Percentiles rank a stretch among this genome's conserved stretches.
Conservation (phyloP, 2,888 invertebrate species). For the Rapana venosa region DNA sequence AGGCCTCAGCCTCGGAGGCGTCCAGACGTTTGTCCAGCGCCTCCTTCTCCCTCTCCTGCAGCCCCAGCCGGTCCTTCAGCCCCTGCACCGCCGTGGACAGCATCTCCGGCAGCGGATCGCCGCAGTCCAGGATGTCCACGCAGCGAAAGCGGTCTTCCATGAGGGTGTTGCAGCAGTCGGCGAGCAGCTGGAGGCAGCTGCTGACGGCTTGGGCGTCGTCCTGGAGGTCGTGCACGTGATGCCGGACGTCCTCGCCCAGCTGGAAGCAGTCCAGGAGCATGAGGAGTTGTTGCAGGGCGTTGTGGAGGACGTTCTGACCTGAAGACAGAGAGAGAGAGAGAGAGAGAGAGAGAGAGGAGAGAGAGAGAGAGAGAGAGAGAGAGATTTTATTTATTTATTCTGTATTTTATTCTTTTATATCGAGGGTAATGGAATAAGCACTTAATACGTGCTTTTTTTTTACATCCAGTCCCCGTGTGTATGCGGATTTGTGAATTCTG, state of each 20-base stretch:
- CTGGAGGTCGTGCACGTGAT: slow-evolving; percentile 18
- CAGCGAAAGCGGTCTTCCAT: slow-evolving; percentile 65
- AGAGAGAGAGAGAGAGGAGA: no score
- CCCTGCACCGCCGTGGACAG: slow-evolving; percentile 13
- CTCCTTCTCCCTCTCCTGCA: slow-evolving; percentile 44
- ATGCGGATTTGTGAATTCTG: no score
- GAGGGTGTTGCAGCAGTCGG: slow-evolving; percentile 60
- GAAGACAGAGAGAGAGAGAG: not conserved
- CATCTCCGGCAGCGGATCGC: slow-evolving; percentile 30
- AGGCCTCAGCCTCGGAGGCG: not conserved
- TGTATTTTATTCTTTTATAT: no score
- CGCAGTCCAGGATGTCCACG: slow-evolving; percentile 57
- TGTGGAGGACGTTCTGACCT: slow-evolving; percentile 45
- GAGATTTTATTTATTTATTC: no score
- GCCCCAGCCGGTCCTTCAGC: slow-evolving; percentile 16
- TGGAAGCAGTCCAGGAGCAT: slow-evolving; percentile 55
- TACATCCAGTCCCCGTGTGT: no score
- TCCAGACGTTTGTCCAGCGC: slow-evolving; percentile 49
- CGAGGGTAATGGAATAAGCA: no score
- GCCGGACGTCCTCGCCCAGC: slow-evolving; percentile 46
- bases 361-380: no score
- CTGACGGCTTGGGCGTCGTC: slow-evolving; percentile 57
- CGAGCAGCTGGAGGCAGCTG: slow-evolving; percentile 63
- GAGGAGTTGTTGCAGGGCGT: slow-evolving; percentile 58
- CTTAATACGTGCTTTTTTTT: no score